Base-by-base conservation (phyloP, 2,888 invertebrate genomes). In the Chrysolina americana region DNA sequence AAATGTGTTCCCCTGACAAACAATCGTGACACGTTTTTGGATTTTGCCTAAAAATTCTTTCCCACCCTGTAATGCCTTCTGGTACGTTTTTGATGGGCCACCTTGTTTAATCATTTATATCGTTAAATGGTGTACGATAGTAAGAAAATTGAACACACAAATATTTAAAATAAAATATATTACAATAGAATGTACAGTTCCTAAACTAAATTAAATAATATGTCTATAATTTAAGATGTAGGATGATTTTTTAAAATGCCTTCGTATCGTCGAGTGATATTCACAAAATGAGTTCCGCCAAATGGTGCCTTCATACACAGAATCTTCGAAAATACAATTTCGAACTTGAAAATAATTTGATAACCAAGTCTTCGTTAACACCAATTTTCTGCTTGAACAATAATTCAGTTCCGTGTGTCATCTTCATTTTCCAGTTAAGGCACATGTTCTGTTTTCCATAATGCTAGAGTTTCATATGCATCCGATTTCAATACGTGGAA, bases 131-230 rank as follows among this genome's bases (percentile, higher is more conserved):
- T n/a, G n/a, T n/a, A 36, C 36, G 0, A 8, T 6, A 8, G 36
- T 36, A 36, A 36, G 3, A 36, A 36, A 36, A 36, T 36, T 36
- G 8, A 36, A 36, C 36, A 36, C 36, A 36, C 6, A 5, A 36
- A 8, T 59, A 59, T 53, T 53, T 21, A 53, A 68, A 68, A 53
- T 68, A 56, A 53, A 53, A 41, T 68, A 68, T 68, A 68, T 68
- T 68, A 68, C 68, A 68, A 53, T 53, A 53, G 13, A 68, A 68
- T 68, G 68, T 68, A 68, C 68, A 68, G 28, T 41, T 53, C 68
- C 19, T 68, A 68, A 36, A 5, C 41, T 68, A 68, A 41, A 28
- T 68, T 68, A 68, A 68, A 68, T 68, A 68, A 53, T 19, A 68
- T 36, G 15, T 48, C 50, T 65, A 65, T 65, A 66, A 50, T 66